Conservation (phyloP, 2,113 vertebrate genomes). For the Paradoxurus hermaphroditus region DNA sequence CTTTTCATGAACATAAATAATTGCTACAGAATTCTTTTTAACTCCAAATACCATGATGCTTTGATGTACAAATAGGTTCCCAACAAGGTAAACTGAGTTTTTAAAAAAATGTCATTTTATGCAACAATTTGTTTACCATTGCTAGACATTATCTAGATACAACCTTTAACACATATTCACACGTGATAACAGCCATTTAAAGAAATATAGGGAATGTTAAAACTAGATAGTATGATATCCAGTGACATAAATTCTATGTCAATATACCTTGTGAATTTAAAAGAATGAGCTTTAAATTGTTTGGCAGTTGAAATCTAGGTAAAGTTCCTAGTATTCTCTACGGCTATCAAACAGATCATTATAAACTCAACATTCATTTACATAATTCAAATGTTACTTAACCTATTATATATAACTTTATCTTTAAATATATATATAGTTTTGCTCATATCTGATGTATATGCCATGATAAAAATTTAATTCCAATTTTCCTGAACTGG, state of each 20-base stretch:
- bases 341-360: background rate
- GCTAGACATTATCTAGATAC: background rate
- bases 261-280: conserved; percentile 6
- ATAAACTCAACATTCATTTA: conserved; percentile 21
- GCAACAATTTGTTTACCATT: background rate
- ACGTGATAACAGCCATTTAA: background rate
- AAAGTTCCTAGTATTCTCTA: background rate
- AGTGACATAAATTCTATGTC: background rate
- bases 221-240: background rate
- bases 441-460: conserved; percentile 44
- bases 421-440: conserved; percentile 5
- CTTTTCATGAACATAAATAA: background rate
- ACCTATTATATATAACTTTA: conserved; percentile 13
- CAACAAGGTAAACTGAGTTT: background rate
- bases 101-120: background rate
- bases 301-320: conserved; percentile 38
- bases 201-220: background rate
- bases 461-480: conserved; percentile 72
- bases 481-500: conserved; percentile 33
- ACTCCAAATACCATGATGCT: background rate
- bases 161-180: background rate
- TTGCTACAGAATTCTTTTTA: background rate
- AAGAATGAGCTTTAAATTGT: conserved; percentile 40
- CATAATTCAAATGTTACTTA: conserved; percentile 40
- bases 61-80: background rate